Evolutionary conservation across 2,888 invertebrate genomes (phyloP).

Genomic region (Platycnemis pennipes): DNA sequence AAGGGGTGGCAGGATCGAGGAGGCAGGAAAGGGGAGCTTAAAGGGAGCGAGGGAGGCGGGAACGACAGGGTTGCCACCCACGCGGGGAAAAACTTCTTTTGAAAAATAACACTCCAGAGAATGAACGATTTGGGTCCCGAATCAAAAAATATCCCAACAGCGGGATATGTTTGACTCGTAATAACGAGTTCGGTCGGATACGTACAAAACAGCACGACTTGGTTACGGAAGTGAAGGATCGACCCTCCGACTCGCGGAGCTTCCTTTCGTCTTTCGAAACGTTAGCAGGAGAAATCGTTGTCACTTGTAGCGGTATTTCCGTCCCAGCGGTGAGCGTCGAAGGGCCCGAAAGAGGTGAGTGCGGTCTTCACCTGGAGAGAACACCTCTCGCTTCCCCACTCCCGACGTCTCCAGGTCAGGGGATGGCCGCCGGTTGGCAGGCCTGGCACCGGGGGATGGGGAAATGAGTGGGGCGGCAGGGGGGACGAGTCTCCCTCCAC

Average conservation of each 20-base stretch:
- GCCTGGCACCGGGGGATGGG: conserved; percentile 7
- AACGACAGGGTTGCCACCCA: not conserved
- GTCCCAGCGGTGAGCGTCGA: not conserved
- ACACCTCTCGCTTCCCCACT: no score
- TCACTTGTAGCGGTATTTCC: not conserved
- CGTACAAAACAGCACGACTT: no score
- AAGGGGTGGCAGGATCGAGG: not conserved
- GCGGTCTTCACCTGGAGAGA: no score
- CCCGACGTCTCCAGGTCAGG: not conserved
- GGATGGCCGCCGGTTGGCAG: not conserved
- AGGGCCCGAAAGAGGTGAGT: not conserved
- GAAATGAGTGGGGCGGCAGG: not conserved
- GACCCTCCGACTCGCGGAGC: no score
- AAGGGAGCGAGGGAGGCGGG: not conserved
- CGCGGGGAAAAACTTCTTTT: not conserved
- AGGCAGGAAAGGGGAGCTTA: not conserved
- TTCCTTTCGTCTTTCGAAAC: no score
- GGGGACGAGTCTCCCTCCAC: not conserved
- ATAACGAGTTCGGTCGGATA: not conserved
- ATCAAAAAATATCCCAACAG: not conserved
- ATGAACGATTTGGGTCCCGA: no score
- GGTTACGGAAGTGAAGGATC: no score
- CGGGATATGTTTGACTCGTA: not conserved
- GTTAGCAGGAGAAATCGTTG: no score
- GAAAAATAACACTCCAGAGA: not conserved